phyloP scores from a whole-genome alignment of 2,888 invertebrate genomes.

The Leptopilina drosophilae region DNA sequence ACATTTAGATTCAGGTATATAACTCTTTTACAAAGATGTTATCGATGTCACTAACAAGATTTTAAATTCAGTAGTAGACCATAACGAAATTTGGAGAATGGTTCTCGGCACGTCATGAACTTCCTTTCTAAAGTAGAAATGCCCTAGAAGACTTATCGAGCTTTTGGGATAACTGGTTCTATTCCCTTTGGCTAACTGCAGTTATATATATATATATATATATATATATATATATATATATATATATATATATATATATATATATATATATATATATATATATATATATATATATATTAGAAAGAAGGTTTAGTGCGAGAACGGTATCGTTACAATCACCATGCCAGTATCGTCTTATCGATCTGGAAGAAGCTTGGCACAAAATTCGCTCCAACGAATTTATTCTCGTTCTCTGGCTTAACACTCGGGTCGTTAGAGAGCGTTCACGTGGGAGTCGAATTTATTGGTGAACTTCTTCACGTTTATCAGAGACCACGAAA shows the following conservation, averaged over 20 bases:
- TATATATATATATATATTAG: too few relatives aligned
- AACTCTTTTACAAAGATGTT: not conserved
- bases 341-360: constrained; percentile 49
- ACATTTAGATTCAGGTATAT: not conserved
- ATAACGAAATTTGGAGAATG: constrained; percentile 10
- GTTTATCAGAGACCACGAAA: constrained; percentile 50
- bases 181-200: constrained; percentile 12
- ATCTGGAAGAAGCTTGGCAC: constrained; percentile 52
- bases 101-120: not conserved
- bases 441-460: constrained; percentile 50
- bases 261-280: too few relatives aligned
- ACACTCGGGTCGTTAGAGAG: constrained; percentile 55
- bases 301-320: constrained; percentile 15
- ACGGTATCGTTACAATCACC: constrained; percentile 45
- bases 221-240: too few relatives aligned
- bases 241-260: too few relatives aligned
- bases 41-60: constrained; percentile 2
- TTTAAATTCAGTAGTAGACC: constrained; percentile 1
- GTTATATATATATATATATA: not conserved
- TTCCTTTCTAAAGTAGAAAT: constrained; percentile 6
- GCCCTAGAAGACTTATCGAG: constrained; percentile 10
- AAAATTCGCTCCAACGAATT: constrained; percentile 46
- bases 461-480: constrained; percentile 49
- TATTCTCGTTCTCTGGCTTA: constrained; percentile 53
- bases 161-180: constrained; percentile 6